Conservation (phyloP, 2,113 vertebrate genomes). For the Pycnonotus jocosus region DNA sequence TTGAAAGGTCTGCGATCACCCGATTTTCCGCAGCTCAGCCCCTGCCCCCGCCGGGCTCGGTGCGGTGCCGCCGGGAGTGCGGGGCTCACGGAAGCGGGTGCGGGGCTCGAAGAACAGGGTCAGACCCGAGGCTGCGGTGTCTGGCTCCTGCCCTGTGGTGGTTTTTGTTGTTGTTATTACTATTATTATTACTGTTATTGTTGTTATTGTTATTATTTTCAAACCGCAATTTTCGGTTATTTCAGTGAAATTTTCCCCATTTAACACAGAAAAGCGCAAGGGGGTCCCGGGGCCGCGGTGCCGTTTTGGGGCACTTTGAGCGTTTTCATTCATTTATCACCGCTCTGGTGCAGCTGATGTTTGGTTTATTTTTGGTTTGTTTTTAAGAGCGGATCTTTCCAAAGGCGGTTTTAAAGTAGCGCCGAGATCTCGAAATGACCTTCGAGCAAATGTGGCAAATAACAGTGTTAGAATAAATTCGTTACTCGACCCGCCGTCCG, state of each 20-base stretch:
- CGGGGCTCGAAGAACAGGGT: background rate
- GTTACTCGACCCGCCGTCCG: background rate
- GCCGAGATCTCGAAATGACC: background rate
- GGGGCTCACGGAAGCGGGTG: background rate
- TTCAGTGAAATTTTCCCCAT: background rate
- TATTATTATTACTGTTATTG: background rate
- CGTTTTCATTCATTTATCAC: background rate
- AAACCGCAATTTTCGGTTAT: background rate
- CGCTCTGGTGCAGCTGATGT: background rate
- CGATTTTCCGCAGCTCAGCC: background rate
- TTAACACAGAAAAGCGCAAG: background rate
- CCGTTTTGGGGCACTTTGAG: background rate
- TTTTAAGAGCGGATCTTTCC: background rate
- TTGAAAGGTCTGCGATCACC: fast-evolving
- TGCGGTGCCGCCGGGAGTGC: background rate
- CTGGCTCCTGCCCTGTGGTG: background rate
- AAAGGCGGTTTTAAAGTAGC: background rate
- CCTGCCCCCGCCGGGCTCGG: background rate
- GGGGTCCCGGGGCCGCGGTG: background rate
- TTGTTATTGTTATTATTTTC: background rate
- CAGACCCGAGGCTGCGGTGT: background rate
- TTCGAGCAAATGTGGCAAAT: background rate
- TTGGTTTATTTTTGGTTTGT: background rate
- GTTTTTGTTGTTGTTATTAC: background rate
- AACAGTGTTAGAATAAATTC: background rate